Percentiles rank a stretch among this genome's conserved stretches.
These are phyloP conservation scores for Eospalax fontanierii DNA, from an alignment of 2,797 vertebrate species.

Conservation along the genomic window DNA sequence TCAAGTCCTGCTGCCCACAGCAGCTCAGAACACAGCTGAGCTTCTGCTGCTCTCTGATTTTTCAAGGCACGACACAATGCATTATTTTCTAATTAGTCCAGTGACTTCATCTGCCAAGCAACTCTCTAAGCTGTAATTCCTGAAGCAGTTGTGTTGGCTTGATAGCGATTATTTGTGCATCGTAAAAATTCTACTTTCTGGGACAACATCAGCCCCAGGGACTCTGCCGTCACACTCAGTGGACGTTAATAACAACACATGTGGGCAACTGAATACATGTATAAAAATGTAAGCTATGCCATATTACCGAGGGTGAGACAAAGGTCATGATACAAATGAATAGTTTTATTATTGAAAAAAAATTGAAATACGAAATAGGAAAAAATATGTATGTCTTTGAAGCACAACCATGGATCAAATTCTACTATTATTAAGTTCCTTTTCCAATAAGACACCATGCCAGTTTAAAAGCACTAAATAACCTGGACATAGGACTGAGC, in stretches of 20 bases:
- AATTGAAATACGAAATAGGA: slow-evolving; percentile 69
- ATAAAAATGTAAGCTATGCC: slow-evolving; percentile 69
- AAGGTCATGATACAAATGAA: slow-evolving; percentile 66
- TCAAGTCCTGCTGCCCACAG: slow-evolving; percentile 76
- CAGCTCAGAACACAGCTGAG: slow-evolving; percentile 57
- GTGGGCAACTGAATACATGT: slow-evolving; percentile 38
- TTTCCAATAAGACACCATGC: neutral
- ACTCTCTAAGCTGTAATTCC: slow-evolving; percentile 82
- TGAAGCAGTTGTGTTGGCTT: slow-evolving; percentile 76
- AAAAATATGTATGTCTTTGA: slow-evolving; percentile 75
- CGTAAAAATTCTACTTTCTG: slow-evolving; percentile 69
- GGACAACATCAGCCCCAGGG: slow-evolving; percentile 61
- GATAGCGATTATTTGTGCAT: slow-evolving; percentile 79
- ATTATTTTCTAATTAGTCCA: slow-evolving; percentile 87
- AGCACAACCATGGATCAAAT: slow-evolving; percentile 45
- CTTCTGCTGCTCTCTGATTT: slow-evolving; percentile 89
- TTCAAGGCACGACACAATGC: slow-evolving; percentile 88
- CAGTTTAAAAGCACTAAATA: slow-evolving; percentile 43
- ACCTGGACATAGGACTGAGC: neutral
- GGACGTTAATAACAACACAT: slow-evolving; percentile 62
- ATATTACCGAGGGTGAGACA: slow-evolving; percentile 77
- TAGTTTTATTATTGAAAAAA: slow-evolving; percentile 75
- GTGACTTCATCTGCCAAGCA: slow-evolving; percentile 78
- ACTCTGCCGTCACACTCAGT: slow-evolving; percentile 70
- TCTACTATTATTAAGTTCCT: slow-evolving; percentile 62